A percentile compares a stretch with the other conserved stretches of the same genome.
Evolutionary conservation across 1,140 invertebrate genomes (phyloP).

Genomic region (Telenomus remus): DNA sequence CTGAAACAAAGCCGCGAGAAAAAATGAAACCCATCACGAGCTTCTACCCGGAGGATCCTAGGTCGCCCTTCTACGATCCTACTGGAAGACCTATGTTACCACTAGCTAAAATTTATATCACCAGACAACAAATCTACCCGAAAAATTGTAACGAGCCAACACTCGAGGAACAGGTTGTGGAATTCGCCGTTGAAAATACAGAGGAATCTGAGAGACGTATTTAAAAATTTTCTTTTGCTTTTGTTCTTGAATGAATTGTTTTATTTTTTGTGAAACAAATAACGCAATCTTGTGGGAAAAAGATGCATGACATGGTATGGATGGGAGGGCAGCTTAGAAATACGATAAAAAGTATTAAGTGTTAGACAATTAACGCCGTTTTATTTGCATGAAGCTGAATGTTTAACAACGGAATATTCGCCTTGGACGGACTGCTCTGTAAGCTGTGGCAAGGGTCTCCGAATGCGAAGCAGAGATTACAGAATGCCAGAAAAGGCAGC

Average conservation of each 20-base stretch:
- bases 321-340: no score
- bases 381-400: conserved; percentile 80
- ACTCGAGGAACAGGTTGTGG: conserved; percentile 77
- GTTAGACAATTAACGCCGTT: conserved; percentile 13
- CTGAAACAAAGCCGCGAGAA: conserved; percentile 89
- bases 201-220: conserved; percentile 84
- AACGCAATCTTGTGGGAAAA: no score
- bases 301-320: no score
- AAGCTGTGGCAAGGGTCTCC: conserved; percentile 90
- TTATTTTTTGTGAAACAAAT: no score
- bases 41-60: conserved; percentile 88
- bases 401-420: conserved; percentile 84
- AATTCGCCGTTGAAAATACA: conserved; percentile 81
- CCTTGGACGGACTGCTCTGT: conserved; percentile 89
- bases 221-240: no score
- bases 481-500: conserved; percentile 84
- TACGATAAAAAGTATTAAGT: no score
- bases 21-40: conserved; percentile 92
- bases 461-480: conserved; percentile 87
- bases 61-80: conserved; percentile 94
- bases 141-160: conserved; percentile 83
- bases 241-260: no score
- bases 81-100: conserved; percentile 84
- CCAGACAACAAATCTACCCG: conserved; percentile 83
- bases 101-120: conserved; percentile 85